phyloP scores from a whole-genome alignment of 2,888 invertebrate genomes.

The Tenthredo amoena region DNA sequence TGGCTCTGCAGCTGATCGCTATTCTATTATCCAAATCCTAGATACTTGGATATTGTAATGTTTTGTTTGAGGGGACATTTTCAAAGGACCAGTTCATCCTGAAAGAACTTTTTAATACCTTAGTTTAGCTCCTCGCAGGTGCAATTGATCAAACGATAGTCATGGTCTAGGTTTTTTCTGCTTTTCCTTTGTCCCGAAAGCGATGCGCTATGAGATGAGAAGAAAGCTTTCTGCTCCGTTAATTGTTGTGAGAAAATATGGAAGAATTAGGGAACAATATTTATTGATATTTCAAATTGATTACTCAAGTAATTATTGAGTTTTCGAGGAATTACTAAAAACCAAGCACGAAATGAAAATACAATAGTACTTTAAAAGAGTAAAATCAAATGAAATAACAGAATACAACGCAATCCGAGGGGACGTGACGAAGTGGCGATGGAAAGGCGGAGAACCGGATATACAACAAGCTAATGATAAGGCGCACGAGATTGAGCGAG shows the following conservation, averaged over 20 bases:
- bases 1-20: not conserved
- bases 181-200: not conserved
- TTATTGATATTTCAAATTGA: not conserved
- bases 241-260: not conserved
- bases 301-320: not conserved
- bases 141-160: not conserved
- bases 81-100: not conserved
- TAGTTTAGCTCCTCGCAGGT: not conserved
- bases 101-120: not conserved
- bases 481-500: slow-evolving; percentile 32
- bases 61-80: not conserved
- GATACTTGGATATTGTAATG: not conserved
- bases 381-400: not conserved
- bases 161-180: not conserved
- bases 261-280: not conserved
- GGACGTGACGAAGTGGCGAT: slow-evolving; percentile 31
- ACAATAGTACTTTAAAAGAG: not conserved
- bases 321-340: not conserved
- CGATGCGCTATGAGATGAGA: not conserved
- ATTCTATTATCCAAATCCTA: not conserved
- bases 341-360: not conserved
- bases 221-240: not conserved
- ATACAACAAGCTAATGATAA: slow-evolving; percentile 49
- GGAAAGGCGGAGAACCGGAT: slow-evolving; percentile 34
- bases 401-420: not conserved